Evolutionary conservation across 2,888 invertebrate species (phyloP).

Genomic region (Deroplatys truncata): DNA sequence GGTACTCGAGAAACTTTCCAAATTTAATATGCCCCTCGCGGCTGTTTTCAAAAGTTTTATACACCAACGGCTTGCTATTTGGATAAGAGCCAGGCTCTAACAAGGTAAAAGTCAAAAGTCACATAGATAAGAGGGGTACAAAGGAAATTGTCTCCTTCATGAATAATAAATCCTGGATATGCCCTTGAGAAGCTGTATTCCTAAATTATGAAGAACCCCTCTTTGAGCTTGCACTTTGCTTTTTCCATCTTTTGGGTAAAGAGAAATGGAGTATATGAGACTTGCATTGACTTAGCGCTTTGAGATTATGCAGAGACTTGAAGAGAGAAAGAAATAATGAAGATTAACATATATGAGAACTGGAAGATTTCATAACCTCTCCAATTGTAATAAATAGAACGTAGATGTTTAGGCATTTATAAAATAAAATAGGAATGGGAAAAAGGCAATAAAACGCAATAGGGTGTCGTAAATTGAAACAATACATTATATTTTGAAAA

Average conservation of each 20-base stretch:
- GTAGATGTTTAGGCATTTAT: too few relatives aligned
- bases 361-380: too few relatives aligned
- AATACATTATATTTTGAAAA: too few relatives aligned
- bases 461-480: too few relatives aligned
- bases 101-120: background rate
- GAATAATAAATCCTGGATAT: background rate
- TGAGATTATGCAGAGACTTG: too few relatives aligned
- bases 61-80: background rate
- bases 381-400: too few relatives aligned
- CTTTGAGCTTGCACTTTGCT: background rate
- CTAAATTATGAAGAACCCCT: background rate
- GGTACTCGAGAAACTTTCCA: background rate
- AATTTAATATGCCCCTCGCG: background rate
- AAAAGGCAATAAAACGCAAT: too few relatives aligned
- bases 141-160: background rate
- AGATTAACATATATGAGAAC: too few relatives aligned
- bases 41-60: background rate
- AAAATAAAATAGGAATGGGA: too few relatives aligned
- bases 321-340: too few relatives aligned
- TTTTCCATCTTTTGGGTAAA: background rate
- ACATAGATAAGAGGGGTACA: background rate
- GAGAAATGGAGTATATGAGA: background rate
- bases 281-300: too few relatives aligned
- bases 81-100: background rate
- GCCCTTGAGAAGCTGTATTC: background rate